A percentile compares a stretch with the other conserved stretches of the same genome.
Conservation (phyloP, 2,113 vertebrate species). For the Thunnus maccoyii region DNA sequence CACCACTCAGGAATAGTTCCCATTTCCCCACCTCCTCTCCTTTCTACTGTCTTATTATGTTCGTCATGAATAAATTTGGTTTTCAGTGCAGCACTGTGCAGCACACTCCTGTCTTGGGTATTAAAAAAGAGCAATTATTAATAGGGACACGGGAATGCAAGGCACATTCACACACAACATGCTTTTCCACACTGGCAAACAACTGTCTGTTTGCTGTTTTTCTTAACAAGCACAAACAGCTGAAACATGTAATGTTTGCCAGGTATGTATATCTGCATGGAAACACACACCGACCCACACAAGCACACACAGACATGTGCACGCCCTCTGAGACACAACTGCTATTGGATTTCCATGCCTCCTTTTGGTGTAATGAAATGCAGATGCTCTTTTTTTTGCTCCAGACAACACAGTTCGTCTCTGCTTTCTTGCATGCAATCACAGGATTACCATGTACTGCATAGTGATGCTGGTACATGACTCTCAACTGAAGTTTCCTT, state of each 20-base stretch:
- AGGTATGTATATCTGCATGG: slow-evolving; percentile 37
- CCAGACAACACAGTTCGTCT: slow-evolving; percentile 24
- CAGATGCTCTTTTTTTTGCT: slow-evolving; percentile 52
- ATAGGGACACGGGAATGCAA: slow-evolving; percentile 29
- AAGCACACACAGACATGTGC: slow-evolving; percentile 4
- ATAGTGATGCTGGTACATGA: neutral
- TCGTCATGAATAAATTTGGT: slow-evolving; percentile 60
- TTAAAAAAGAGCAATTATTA: neutral
- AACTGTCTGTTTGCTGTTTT: slow-evolving; percentile 33
- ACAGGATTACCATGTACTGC: slow-evolving; percentile 32
- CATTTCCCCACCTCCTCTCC: slow-evolving; percentile 21
- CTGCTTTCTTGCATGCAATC: slow-evolving; percentile 16
- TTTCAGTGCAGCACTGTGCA: slow-evolving; percentile 5
- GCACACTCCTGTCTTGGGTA: slow-evolving; percentile 4
- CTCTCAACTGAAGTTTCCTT: neutral
- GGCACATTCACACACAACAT: slow-evolving; percentile 12
- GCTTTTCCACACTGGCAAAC: slow-evolving; percentile 8
- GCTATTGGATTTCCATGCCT: slow-evolving; percentile 55
- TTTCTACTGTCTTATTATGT: slow-evolving; percentile 47
- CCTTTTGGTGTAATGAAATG: slow-evolving; percentile 49
- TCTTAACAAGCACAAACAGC: slow-evolving; percentile 39
- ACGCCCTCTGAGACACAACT: slow-evolving; percentile 7
- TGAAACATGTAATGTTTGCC: slow-evolving; percentile 34
- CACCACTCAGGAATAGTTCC: slow-evolving; percentile 23
- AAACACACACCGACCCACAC: slow-evolving; percentile 4